phyloP scores from a whole-genome alignment of 2,113 vertebrate species.

The Barbus barbus region DNA sequence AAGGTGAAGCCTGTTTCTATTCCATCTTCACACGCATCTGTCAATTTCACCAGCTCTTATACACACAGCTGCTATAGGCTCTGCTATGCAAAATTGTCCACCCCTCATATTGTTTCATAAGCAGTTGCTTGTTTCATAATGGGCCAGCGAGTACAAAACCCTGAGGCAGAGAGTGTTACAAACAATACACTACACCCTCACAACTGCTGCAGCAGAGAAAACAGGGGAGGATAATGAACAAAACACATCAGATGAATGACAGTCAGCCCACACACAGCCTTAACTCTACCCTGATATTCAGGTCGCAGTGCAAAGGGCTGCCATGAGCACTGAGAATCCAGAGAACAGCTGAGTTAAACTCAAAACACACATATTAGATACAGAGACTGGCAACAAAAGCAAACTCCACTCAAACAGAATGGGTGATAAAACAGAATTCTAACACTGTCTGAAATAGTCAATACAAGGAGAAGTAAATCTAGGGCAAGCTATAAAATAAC shows the following conservation, averaged over 20 bases:
- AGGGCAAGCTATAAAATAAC: not conserved
- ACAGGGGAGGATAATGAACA: not conserved
- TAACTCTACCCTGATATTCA: not conserved
- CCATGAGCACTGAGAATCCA: not conserved
- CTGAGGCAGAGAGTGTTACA: not conserved
- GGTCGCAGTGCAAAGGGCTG: not conserved
- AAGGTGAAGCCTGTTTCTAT: slow-evolving; percentile 1
- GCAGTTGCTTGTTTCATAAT: slow-evolving; percentile 63
- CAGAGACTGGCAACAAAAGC: not conserved
- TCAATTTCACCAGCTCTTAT: slow-evolving; percentile 17
- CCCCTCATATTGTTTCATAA: slow-evolving; percentile 62
- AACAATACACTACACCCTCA: not conserved
- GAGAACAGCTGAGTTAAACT: not conserved
- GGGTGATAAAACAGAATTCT: not conserved
- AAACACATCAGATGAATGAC: not conserved
- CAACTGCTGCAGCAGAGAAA: not conserved
- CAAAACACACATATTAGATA: not conserved
- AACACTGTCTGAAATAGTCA: not conserved
- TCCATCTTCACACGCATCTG: slow-evolving; percentile 18
- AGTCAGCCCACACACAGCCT: slow-evolving; percentile 9
- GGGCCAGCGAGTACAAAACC: slow-evolving; percentile 43
- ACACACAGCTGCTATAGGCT: slow-evolving; percentile 12
- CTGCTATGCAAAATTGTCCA: slow-evolving; percentile 7
- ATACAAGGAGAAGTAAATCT: not conserved
- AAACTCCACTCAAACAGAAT: not conserved